phyloP scores from a whole-genome alignment of 2,888 invertebrate species.

The Calliopum simillimum region DNA sequence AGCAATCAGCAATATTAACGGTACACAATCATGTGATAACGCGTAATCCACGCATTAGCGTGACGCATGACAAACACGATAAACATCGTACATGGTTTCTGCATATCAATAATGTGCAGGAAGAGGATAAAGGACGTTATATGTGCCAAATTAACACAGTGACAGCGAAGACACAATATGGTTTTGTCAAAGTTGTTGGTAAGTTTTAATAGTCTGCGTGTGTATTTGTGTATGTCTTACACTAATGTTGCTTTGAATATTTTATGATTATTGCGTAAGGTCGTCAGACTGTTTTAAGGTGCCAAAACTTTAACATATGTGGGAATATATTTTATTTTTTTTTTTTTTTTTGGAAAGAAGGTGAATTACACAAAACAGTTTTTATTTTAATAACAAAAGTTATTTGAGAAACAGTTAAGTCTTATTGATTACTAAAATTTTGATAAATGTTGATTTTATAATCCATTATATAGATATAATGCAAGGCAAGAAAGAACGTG shows the following conservation, averaged over 20 bases:
- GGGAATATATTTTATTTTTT: too few relatives aligned
- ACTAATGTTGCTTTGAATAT: slow-evolving; percentile 9
- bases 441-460: too few relatives aligned
- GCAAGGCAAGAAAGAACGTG: too few relatives aligned
- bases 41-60: slow-evolving; percentile 90
- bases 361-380: too few relatives aligned
- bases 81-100: slow-evolving; percentile 90
- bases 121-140: slow-evolving; percentile 91
- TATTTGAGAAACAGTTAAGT: too few relatives aligned
- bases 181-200: slow-evolving; percentile 93
- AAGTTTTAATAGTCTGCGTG: slow-evolving; percentile 57
- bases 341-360: too few relatives aligned
- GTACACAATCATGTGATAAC: slow-evolving; percentile 96
- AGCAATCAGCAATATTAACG: slow-evolving; percentile 91
- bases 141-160: slow-evolving; percentile 96
- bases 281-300: neutral
- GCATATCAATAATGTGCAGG: slow-evolving; percentile 91
- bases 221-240: neutral
- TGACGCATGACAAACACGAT: slow-evolving; percentile 87
- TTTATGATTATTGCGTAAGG: slow-evolving; percentile 13
- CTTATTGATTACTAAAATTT: too few relatives aligned
- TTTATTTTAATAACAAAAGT: too few relatives aligned
- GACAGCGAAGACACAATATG: slow-evolving; percentile 92
- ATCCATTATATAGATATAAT: too few relatives aligned
- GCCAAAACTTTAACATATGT: too few relatives aligned